phyloP scores from a whole-genome alignment of 2,797 vertebrate genomes.

The Syngnathus rostellatus region DNA sequence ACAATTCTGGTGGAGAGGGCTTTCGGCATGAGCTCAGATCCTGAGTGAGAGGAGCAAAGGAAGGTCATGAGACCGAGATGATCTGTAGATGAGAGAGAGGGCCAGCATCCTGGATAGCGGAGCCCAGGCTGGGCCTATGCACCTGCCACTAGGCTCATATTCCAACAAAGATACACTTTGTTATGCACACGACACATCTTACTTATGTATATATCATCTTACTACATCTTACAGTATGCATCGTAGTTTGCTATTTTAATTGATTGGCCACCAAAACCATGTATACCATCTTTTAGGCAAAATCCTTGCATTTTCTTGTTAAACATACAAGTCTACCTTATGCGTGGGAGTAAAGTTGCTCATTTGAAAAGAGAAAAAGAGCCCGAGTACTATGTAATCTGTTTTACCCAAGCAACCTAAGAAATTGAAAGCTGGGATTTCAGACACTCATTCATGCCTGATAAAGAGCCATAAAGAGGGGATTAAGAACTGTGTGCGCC shows the following conservation, averaged over 20 bases:
- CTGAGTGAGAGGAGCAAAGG: constrained; percentile 75
- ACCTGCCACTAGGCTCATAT: constrained; percentile 27
- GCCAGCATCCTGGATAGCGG: constrained; percentile 31
- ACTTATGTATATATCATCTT: too few species aligned
- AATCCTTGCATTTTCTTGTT: constrained; percentile 5
- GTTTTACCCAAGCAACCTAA: constrained; percentile 48
- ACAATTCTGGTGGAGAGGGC: constrained; percentile 99
- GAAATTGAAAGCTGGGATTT: constrained; percentile 53
- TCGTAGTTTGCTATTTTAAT: neutral
- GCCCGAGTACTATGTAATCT: constrained; percentile 28
- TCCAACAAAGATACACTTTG: neutral
- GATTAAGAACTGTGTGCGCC: constrained; percentile 37
- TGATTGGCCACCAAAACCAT: neutral
- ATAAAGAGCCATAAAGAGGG: constrained; percentile 72
- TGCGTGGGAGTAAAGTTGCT: constrained; percentile 8
- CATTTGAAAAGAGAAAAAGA: constrained; percentile 25
- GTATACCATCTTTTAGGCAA: neutral
- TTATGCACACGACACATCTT: neutral
- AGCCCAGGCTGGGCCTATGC: constrained; percentile 20
- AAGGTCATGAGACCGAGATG: constrained; percentile 23
- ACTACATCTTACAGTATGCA: neutral
- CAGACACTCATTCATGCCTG: constrained; percentile 54
- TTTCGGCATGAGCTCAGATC: constrained; percentile 99
- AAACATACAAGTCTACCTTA: neutral
- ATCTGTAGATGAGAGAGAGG: constrained; percentile 23